These are phyloP conservation scores for Synchiropus splendidus DNA, from an alignment of 2,113 vertebrate genomes.

Conservation along the genomic window DNA sequence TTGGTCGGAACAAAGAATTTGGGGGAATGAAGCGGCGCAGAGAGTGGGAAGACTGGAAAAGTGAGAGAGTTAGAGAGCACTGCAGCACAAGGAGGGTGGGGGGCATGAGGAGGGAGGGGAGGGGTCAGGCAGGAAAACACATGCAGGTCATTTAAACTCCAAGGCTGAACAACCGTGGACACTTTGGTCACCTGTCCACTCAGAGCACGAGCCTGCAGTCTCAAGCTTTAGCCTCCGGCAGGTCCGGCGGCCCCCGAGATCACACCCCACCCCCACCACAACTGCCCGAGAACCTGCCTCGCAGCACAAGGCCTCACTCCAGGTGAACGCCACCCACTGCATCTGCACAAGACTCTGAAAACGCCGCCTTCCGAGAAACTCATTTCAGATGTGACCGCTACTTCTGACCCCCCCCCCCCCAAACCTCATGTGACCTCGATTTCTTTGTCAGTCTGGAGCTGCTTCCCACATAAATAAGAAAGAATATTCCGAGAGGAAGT, in stretches of 20 bases:
- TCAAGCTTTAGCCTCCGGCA: slow-evolving; percentile 48
- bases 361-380: too few relatives aligned
- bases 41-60: slow-evolving; percentile 62
- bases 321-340: too few relatives aligned
- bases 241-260: slow-evolving; percentile 26
- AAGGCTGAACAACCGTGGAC: slow-evolving; percentile 67
- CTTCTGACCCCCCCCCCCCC: too few relatives aligned
- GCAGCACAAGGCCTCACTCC: too few relatives aligned
- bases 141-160: slow-evolving; percentile 78
- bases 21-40: slow-evolving; percentile 6
- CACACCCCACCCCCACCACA: slow-evolving; percentile 1
- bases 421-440: too few relatives aligned
- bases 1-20: not conserved
- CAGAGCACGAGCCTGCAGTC: slow-evolving; percentile 42
- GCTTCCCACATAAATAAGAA: too few relatives aligned
- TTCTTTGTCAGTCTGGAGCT: too few relatives aligned
- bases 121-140: slow-evolving; percentile 38
- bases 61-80: slow-evolving; percentile 57
- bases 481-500: too few relatives aligned
- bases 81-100: slow-evolving; percentile 63
- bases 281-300: slow-evolving; percentile 4
- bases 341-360: too few relatives aligned
- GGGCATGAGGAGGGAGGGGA: slow-evolving; percentile 43
- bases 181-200: slow-evolving; percentile 61
- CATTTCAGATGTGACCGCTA: too few relatives aligned